A percentile compares a stretch with the other conserved stretches of the same genome.
Evolutionary conservation across 2,113 vertebrate species (phyloP).

Genomic region (Platichthys flesus): DNA sequence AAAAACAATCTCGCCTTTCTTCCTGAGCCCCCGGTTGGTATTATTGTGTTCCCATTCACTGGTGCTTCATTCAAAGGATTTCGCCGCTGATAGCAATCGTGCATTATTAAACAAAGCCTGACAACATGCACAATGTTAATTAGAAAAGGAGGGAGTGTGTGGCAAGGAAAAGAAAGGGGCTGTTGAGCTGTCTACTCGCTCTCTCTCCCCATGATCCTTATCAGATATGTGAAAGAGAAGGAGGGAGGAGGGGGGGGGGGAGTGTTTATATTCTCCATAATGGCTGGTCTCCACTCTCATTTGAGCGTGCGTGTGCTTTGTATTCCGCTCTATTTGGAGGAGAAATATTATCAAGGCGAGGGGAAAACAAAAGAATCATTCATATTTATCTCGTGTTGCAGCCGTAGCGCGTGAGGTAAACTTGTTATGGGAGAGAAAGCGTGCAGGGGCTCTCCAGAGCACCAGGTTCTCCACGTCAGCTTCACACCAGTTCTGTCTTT

Average conservation of each 20-base stretch:
- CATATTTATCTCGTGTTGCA: constrained; percentile 58
- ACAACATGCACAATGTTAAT: constrained; percentile 82
- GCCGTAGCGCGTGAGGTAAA: constrained; percentile 35
- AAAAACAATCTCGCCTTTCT: constrained; percentile 66
- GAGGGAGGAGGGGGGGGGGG: constrained; percentile 53
- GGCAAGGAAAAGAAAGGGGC: constrained; percentile 58
- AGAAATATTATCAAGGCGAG: constrained; percentile 38
- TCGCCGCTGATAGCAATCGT: constrained; percentile 80
- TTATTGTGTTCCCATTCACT: constrained; percentile 80
- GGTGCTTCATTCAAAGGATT: constrained; percentile 78
- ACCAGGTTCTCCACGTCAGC: constrained; percentile 33
- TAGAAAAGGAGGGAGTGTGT: constrained; percentile 69
- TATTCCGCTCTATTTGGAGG: constrained; percentile 54
- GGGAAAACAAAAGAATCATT: constrained; percentile 31
- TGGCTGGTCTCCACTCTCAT: constrained; percentile 58
- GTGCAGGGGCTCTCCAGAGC: constrained; percentile 30
- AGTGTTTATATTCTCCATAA: constrained; percentile 72
- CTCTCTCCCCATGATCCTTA: constrained; percentile 72
- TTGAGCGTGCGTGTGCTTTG: constrained; percentile 48
- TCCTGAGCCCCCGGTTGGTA: constrained; percentile 68
- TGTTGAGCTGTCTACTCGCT: constrained; percentile 70
- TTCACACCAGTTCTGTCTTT: constrained; percentile 17
- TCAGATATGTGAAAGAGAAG: constrained; percentile 67
- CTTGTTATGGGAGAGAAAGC: constrained; percentile 32
- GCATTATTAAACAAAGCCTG: constrained; percentile 83